Percentiles rank a stretch among this genome's conserved stretches.
Evolutionary conservation across 2,797 vertebrate genomes (phyloP).

Genomic region (Malurus leucopterus): DNA sequence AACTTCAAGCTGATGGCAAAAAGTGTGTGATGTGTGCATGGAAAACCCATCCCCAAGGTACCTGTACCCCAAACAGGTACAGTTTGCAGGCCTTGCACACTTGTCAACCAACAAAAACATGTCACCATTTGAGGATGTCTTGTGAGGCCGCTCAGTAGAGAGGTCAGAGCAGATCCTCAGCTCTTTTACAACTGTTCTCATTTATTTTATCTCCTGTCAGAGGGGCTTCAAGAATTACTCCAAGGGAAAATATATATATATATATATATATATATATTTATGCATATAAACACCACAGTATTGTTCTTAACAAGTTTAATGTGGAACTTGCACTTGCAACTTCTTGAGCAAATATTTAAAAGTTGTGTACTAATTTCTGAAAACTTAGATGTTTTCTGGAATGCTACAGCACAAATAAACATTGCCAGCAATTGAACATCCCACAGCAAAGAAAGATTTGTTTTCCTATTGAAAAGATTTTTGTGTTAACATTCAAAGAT

Average conservation of each 20-base stretch:
- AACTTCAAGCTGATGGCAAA: neutral
- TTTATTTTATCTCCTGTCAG: neutral
- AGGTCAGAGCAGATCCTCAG: neutral
- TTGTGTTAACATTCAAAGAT: neutral
- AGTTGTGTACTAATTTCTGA: neutral
- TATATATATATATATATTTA: neutral
- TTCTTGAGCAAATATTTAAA: neutral
- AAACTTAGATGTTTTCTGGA: neutral
- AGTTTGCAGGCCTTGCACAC: neutral
- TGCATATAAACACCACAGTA: neutral
- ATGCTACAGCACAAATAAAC: neutral
- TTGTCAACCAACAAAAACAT: neutral
- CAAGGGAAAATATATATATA: neutral
- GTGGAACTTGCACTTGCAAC: neutral
- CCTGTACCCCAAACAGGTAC: neutral
- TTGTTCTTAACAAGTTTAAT: neutral
- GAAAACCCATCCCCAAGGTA: neutral
- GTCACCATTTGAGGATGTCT: neutral
- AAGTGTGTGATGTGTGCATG: rapidly evolving
- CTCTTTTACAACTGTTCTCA: neutral
- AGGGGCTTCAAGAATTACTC: neutral
- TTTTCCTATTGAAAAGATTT: neutral
- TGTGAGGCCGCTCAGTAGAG: neutral
- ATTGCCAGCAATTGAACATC: neutral
- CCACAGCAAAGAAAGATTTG: neutral